These are phyloP conservation scores for Enteromius anoplus DNA, from an alignment of 2,797 vertebrate species.

Conservation along the genomic window DNA sequence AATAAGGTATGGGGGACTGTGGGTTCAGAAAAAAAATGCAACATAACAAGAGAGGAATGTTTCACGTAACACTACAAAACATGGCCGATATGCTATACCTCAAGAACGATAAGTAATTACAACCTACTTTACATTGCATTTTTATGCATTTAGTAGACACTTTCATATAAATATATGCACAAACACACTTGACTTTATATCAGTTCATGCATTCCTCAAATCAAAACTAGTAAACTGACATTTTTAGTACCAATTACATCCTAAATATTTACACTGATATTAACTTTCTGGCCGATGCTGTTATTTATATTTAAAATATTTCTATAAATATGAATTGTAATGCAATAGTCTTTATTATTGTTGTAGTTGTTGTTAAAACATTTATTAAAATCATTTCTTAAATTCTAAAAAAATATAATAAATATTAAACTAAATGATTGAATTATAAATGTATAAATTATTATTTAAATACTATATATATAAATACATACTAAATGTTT, in stretches of 20 bases:
- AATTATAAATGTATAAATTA: neutral
- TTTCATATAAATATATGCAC: neutral
- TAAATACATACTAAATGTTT: no score
- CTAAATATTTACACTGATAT: neutral
- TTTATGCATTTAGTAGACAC: neutral
- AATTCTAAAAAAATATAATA: neutral
- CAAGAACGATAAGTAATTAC: neutral
- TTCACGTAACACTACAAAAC: neutral
- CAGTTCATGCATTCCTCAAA: neutral
- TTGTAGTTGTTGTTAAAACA: neutral
- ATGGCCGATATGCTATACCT: neutral
- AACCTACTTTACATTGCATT: neutral
- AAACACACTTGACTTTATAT: neutral
- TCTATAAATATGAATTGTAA: neutral
- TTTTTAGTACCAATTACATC: neutral
- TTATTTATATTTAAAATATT: neutral
- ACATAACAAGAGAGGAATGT: slow-evolving; percentile 14
- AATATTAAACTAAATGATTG: neutral
- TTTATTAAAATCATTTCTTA: neutral
- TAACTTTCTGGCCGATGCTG: neutral
- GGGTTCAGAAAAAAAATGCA: slow-evolving; percentile 33
- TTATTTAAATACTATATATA: no score
- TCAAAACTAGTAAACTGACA: neutral
- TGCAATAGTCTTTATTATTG: neutral
- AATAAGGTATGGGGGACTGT: slow-evolving; percentile 11